Conservation (phyloP, 2,797 vertebrate genomes). For the Denticeps clupeoides region DNA sequence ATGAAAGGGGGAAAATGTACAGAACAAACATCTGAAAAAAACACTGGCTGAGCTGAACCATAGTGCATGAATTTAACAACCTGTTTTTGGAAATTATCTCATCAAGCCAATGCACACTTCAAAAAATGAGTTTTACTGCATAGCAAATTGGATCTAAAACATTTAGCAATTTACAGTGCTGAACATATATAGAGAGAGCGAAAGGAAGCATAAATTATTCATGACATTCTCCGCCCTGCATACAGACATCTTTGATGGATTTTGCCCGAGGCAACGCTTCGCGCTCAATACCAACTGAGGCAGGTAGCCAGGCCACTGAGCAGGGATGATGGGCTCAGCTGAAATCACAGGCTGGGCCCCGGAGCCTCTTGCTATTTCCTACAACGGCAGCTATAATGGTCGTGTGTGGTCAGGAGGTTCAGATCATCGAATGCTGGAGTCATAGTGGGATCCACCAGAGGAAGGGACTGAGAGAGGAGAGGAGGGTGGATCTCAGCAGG, state of each 20-base stretch:
- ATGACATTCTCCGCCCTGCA: constrained; percentile 56
- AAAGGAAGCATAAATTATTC: constrained; percentile 65
- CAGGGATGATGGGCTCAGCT: constrained; percentile 43
- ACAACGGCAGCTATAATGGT: too few relatives aligned
- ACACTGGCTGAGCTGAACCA: too few relatives aligned
- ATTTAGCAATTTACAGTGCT: not conserved
- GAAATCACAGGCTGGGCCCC: constrained; percentile 46
- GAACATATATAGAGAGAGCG: constrained; percentile 30
- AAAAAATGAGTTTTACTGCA: too few relatives aligned
- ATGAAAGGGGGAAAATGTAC: not conserved
- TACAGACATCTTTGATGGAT: constrained; percentile 60
- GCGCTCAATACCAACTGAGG: constrained; percentile 56
- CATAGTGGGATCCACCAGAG: too few relatives aligned
- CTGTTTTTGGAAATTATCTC: too few relatives aligned
- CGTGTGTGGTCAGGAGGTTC: constrained; percentile 48
- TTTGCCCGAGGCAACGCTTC: constrained; percentile 45
- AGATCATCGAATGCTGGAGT: constrained; percentile 42
- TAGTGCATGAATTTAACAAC: too few relatives aligned
- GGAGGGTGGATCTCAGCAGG: too few relatives aligned
- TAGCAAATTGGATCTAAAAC: too few relatives aligned
- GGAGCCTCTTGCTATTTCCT: constrained; percentile 32
- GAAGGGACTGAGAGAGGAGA: constrained; percentile 16
- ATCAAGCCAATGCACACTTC: too few relatives aligned
- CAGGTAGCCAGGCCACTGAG: constrained; percentile 35
- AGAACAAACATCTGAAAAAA: not conserved